Evolutionary conservation across 2,113 vertebrate species (phyloP), one percentile per base, ranked within the genome.

Genomic region (Coreoperca whiteheadi): DNA sequence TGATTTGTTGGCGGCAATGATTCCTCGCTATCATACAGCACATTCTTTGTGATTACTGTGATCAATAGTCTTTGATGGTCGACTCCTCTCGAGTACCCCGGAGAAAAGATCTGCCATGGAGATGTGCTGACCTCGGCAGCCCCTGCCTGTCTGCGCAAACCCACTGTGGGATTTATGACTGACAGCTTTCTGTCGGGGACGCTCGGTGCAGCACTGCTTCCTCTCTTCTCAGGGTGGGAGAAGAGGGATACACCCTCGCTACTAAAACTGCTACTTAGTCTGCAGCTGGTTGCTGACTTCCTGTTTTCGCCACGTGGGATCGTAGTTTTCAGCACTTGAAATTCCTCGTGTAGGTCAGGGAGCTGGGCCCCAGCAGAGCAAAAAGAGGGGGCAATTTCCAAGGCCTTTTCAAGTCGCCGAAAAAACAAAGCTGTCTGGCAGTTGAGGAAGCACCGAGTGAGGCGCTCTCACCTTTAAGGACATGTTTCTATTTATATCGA

Each of bases 51-150:
- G 92, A 94, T 93, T 81, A 79, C 81, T 6, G 65, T 60, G 77
- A 94, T 95, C 93, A 77, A 92, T 94, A 90, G 70, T 25, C 83
- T 85, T 66, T 86, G 88, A 87, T 79, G 90, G 84, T 72, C n/a
- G 56, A 20, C 54, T 68, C 63, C 67, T 74, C 75, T 64, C 6
- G 43, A 82, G 74, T 15, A 80, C 43, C 43, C 70, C 10, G 69
- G 53, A 75, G 79, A 87, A 82, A 81, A 87, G 86, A 86, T 83
- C 71, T 81, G 89, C 92, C 88, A 89, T 6, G 77, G 66, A 79
- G 64, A 89, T 83, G 74, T 79, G 81, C 84, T 84, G 87, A 92
- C 79, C 86, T 90, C 66, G 25, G 86, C 87, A 53, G 77, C 87
- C 81, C 70, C 69, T 43, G 77, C 69, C 74, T 87, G 77, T 86